Conservation (phyloP, 2,797 vertebrate species). For the Anolis apletophallus region DNA sequence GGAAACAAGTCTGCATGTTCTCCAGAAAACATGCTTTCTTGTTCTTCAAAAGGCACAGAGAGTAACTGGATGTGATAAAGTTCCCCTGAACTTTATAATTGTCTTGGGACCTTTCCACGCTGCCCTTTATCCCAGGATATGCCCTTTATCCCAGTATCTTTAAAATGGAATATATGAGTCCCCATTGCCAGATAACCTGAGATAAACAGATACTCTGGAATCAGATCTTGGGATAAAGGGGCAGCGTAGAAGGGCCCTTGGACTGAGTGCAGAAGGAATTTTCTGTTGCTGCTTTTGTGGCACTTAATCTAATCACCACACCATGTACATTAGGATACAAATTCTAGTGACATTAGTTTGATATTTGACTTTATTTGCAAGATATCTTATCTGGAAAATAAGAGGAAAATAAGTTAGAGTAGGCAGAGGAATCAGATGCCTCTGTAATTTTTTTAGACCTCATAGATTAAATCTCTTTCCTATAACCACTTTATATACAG, state of each 20-base stretch:
- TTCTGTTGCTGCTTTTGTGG: not conserved
- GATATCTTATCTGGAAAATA: not conserved
- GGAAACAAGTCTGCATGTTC: not conserved
- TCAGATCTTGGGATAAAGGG: too few relatives aligned
- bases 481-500: constrained; percentile 16
- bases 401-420: not conserved
- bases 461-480: not conserved
- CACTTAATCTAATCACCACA: not conserved
- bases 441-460: not conserved
- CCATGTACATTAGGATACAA: not conserved
- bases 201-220: too few relatives aligned
- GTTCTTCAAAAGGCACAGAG: not conserved
- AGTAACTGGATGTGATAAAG: not conserved
- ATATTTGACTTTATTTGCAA: not conserved
- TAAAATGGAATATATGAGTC: too few relatives aligned
- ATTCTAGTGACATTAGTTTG: not conserved
- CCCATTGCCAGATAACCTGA: too few relatives aligned
- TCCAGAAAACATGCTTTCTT: not conserved
- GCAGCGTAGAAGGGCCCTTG: too few relatives aligned
- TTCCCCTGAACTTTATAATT: not conserved
- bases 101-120: too few relatives aligned
- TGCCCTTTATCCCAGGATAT: too few relatives aligned
- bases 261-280: not conserved
- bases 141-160: too few relatives aligned
- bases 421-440: not conserved